A percentile compares a stretch with the other conserved stretches of the same genome.
phyloP scores from a whole-genome alignment of 2,888 invertebrate species.

The Apamea sordens region DNA sequence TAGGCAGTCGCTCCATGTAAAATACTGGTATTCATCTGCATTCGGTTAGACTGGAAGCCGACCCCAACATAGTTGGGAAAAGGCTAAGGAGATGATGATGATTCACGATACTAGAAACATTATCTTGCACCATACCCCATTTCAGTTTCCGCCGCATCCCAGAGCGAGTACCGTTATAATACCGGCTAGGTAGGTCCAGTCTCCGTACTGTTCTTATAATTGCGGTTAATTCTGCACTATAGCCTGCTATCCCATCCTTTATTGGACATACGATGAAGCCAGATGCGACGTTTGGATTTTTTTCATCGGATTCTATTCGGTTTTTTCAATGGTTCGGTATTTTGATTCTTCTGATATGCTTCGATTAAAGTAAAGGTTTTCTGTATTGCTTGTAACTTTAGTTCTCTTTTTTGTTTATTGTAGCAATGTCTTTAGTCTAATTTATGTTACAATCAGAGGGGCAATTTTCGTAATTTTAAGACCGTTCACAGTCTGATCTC shows the following conservation, averaged over 20 bases:
- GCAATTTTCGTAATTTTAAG: too few relatives aligned
- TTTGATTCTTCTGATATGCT: conserved; percentile 28
- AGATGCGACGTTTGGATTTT: conserved; percentile 63
- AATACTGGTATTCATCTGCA: too few relatives aligned
- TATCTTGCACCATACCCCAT: conserved; percentile 54
- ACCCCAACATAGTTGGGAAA: too few relatives aligned
- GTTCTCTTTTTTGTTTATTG: not conserved
- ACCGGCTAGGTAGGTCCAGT: conserved; percentile 78
- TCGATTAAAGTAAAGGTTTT: conserved; percentile 11
- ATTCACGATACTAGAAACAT: not conserved
- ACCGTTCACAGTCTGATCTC: too few relatives aligned
- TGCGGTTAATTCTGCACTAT: conserved; percentile 86
- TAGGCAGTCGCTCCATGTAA: too few relatives aligned
- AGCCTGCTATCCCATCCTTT: conserved; percentile 71
- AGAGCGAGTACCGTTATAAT: conserved; percentile 83
- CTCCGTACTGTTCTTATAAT: conserved; percentile 87
- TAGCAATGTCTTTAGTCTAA: not conserved
- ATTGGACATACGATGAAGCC: conserved; percentile 59
- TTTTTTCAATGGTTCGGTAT: conserved; percentile 32
- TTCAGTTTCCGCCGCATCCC: conserved; percentile 80
- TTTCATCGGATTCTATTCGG: conserved; percentile 18
- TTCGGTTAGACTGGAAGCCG: too few relatives aligned
- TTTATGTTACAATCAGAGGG: conserved; percentile 1
- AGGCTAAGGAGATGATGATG: too few relatives aligned
- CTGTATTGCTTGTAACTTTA: not conserved